Conservation (phyloP, 2,888 invertebrate species). For the Microdon myrmicae region DNA sequence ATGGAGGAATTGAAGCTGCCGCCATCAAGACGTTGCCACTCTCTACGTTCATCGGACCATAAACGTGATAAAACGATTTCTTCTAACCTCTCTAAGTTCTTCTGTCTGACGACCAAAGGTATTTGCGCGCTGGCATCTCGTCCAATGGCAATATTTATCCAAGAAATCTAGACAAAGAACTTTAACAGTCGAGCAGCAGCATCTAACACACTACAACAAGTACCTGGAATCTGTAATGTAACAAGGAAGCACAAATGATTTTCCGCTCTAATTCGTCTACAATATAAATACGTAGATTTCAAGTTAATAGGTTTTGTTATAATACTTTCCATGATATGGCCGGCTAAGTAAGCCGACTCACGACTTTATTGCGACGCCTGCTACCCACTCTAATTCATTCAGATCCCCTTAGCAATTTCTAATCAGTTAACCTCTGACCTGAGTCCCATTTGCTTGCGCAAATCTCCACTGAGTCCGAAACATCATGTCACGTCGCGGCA, state of each 20-base stretch:
- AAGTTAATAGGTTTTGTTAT: conserved; percentile 39
- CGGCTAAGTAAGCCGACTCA: too few relatives aligned
- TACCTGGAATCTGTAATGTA: conserved; percentile 30
- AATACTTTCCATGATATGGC: too few relatives aligned
- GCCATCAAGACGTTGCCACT: conserved; percentile 6
- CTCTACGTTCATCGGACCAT: conserved; percentile 15
- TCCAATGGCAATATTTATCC: conserved; percentile 29
- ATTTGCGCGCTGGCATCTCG: not conserved
- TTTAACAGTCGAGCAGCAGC: conserved; percentile 3
- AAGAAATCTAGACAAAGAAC: conserved; percentile 41
- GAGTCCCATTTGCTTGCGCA: too few relatives aligned
- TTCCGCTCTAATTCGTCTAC: conserved; percentile 48
- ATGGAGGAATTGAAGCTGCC: conserved; percentile 14
- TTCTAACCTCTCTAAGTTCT: conserved; percentile 8
- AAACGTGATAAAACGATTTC: conserved; percentile 45
- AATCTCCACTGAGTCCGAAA: too few relatives aligned
- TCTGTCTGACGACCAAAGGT: not conserved
- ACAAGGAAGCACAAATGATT: conserved; percentile 49
- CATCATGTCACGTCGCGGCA: too few relatives aligned
- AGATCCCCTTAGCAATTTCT: too few relatives aligned
- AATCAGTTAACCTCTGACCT: too few relatives aligned
- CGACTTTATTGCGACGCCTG: too few relatives aligned
- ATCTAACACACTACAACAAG: not conserved
- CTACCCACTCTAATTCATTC: too few relatives aligned
- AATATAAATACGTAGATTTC: conserved; percentile 45